Evolutionary conservation across 2,888 invertebrate species (phyloP).

Genomic region (Acleris holmiana): DNA sequence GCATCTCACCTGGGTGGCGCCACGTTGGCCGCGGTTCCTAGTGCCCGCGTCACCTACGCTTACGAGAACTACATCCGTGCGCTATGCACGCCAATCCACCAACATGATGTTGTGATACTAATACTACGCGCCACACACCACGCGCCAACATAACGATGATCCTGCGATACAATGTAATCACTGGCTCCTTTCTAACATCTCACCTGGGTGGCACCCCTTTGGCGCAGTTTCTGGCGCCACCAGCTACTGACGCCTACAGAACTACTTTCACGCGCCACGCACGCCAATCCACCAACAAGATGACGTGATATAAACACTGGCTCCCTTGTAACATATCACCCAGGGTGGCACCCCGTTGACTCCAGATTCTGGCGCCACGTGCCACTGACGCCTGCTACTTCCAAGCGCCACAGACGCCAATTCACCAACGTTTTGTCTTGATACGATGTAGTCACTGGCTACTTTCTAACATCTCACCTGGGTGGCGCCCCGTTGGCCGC

Average conservation of each 20-base stretch:
- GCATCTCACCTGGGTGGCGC: slow-evolving; percentile 51
- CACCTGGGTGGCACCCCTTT: slow-evolving; percentile 53
- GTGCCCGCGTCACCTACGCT: slow-evolving; percentile 57
- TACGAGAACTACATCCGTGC: slow-evolving; percentile 45
- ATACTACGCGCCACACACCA: slow-evolving; percentile 33
- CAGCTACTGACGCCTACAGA: slow-evolving; percentile 54
- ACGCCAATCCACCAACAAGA: too few relatives aligned
- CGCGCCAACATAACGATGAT: too few relatives aligned
- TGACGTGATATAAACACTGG: not conserved
- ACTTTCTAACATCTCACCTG: slow-evolving; percentile 46
- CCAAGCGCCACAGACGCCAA: slow-evolving; percentile 52
- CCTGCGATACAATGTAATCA: not conserved
- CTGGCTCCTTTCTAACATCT: slow-evolving; percentile 1
- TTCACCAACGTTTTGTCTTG: too few relatives aligned
- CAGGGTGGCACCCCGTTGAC: slow-evolving; percentile 53
- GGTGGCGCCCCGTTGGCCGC: slow-evolving; percentile 52
- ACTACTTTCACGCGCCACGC: slow-evolving; percentile 57
- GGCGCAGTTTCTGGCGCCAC: slow-evolving; percentile 61
- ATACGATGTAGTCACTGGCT: not conserved
- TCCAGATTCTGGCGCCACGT: slow-evolving; percentile 61
- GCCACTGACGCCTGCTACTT: slow-evolving; percentile 51
- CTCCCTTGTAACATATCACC: slow-evolving; percentile 42
- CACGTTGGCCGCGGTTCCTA: slow-evolving; percentile 54
- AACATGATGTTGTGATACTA: too few relatives aligned
- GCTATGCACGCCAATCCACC: too few relatives aligned